Base-by-base conservation (phyloP, 2,888 invertebrate species). In the Pandemis cinnamomeana region DNA sequence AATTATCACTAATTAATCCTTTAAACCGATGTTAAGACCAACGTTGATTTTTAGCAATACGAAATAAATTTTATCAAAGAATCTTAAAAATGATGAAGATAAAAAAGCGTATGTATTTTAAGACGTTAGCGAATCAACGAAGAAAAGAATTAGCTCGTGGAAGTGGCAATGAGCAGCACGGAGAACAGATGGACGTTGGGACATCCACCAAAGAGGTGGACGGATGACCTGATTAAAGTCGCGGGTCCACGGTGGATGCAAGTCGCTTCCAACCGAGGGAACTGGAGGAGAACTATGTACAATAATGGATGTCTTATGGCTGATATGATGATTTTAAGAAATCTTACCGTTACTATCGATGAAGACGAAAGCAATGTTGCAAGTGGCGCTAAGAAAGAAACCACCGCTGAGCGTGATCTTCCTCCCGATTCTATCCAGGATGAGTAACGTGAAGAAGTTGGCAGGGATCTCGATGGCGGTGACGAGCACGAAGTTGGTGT, bases 381-480 rank as follows among this genome's bases (percentile, higher is more conserved):
- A 93, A 2, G 80, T 87, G 7, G 93, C 96, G 76, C 96, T 96
- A 11, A 96, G 80, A 7, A 96, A 81, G 87, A 95, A 96, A 0
- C 95, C 95, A 1, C 88, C 88, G 61, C 94, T 95, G 0, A 96
- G 87, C 0, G 96, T 95, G 7, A 93, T 87, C 77, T 95, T 95
- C 75, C 96, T 91, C 7, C 96, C 96, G 44, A 96, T 87, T 76
- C 92, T 92, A 81, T 96, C 95, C 79, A 96, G 94, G 13, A 96
- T 84, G 3, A 96, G 86, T 55, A 95, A 95, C 0, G 96, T 96
- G 41, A 95, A 83, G 78, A 95, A 89, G 85, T 95, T 96, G 0
- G 96, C 97, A 0, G 97, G 97, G 75, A 97, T 95, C 87, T 97
- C 97, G 27, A 96, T 95, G 20, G 95, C 87, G 0, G 95, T 90